These are phyloP conservation scores for Casuarius casuarius DNA, from an alignment of 2,113 vertebrate genomes.

Conservation along the genomic window DNA sequence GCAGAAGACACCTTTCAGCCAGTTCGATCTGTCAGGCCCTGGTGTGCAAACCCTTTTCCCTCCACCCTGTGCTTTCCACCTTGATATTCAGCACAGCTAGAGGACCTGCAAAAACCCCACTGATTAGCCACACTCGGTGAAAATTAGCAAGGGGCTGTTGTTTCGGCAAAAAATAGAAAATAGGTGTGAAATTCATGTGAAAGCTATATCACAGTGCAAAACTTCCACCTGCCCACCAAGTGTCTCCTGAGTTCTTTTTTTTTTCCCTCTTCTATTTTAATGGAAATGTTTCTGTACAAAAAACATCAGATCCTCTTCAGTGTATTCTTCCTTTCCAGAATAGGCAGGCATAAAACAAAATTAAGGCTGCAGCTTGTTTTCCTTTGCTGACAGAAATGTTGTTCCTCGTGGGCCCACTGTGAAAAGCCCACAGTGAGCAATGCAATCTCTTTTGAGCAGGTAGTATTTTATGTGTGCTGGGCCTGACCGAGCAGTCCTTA, in stretches of 20 bases:
- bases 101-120: conserved; percentile 9
- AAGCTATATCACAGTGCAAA: conserved; percentile 77
- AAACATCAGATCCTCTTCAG: neutral
- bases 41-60: neutral
- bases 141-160: conserved; percentile 21
- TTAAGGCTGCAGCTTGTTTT: conserved; percentile 67
- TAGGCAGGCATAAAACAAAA: conserved; percentile 49
- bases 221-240: conserved; percentile 74
- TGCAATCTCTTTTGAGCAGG: neutral
- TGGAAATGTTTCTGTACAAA: conserved; percentile 24
- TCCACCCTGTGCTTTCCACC: neutral
- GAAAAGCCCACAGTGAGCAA: neutral
- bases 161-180: conserved; percentile 13
- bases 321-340: neutral
- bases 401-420: neutral
- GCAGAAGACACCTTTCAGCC: neutral
- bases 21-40: neutral
- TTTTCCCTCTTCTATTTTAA: conserved; percentile 15
- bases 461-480: neutral
- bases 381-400: conserved; percentile 3
- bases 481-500: neutral
- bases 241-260: conserved; percentile 64
- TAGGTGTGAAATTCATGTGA: conserved; percentile 49
- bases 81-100: neutral
- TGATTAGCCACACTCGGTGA: neutral